Evolutionary conservation across 2,797 vertebrate species (phyloP).

Genomic region (Alectoris magna): DNA sequence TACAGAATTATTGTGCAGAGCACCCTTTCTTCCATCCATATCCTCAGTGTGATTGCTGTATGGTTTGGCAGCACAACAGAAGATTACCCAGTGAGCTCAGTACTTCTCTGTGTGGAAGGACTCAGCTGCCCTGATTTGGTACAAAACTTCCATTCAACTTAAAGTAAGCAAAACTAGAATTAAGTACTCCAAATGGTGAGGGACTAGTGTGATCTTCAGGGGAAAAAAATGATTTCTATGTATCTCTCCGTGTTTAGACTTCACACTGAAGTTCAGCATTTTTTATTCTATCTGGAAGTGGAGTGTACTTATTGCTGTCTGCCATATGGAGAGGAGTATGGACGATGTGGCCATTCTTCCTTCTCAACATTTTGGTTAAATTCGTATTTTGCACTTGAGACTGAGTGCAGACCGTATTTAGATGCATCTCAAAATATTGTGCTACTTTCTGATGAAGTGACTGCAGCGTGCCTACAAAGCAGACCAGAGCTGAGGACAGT

Average conservation of each 20-base stretch:
- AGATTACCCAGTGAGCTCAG: conserved; percentile 77
- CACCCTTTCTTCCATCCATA: conserved; percentile 51
- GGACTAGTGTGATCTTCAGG: conserved; percentile 2
- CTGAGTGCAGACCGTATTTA: background rate
- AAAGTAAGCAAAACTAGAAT: conserved; percentile 69
- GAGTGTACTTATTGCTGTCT: background rate
- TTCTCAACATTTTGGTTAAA: background rate
- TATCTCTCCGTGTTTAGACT: background rate
- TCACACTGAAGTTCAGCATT: background rate
- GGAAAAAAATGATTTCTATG: background rate
- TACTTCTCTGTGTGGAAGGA: conserved; percentile 78
- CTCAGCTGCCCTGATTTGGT: conserved; percentile 73
- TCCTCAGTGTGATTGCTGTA: conserved; percentile 73
- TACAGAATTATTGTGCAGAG: conserved; percentile 63
- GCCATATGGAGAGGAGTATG: background rate
- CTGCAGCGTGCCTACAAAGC: background rate
- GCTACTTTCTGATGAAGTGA: background rate
- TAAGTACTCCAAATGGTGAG: conserved; percentile 27
- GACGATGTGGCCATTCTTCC: background rate
- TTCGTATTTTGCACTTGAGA: background rate
- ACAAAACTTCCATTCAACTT: conserved; percentile 77
- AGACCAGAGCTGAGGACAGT: background rate
- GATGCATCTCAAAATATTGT: background rate
- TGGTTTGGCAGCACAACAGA: conserved; percentile 79
- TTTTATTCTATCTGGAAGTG: conserved; percentile 2